Conservation (phyloP, 2,888 invertebrate species). For the Agriopis marginaria region DNA sequence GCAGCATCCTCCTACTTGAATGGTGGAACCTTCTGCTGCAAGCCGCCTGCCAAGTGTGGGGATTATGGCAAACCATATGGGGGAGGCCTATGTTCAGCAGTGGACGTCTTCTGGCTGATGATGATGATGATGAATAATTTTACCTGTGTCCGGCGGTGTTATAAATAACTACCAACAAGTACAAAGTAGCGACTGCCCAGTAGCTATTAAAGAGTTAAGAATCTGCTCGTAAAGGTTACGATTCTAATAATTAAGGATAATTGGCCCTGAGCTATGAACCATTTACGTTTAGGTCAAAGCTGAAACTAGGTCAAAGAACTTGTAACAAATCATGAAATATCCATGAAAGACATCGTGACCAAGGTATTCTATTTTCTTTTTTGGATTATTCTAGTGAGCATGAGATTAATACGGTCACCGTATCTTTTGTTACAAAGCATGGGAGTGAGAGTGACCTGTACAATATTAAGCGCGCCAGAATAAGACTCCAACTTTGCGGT, state of each 20-base stretch:
- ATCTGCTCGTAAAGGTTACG: constrained; percentile 15
- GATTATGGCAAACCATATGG: too few species aligned
- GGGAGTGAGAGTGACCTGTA: background rate
- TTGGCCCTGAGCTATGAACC: constrained; percentile 12
- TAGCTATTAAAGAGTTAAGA: constrained; percentile 13
- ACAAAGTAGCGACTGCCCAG: constrained; percentile 4
- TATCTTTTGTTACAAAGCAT: background rate
- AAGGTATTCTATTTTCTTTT: background rate
- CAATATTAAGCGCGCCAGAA: background rate
- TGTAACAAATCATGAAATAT: constrained; percentile 61
- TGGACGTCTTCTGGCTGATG: too few species aligned
- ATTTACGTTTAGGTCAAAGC: constrained; percentile 13
- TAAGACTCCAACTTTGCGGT: constrained; percentile 39
- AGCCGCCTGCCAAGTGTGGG: too few species aligned
- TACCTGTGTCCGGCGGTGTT: too few species aligned
- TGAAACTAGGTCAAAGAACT: constrained; percentile 24
- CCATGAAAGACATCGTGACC: constrained; percentile 65
- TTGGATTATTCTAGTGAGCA: background rate
- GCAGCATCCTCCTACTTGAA: too few species aligned
- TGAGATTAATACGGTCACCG: constrained; percentile 2
- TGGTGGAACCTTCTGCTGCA: too few species aligned
- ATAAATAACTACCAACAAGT: constrained; percentile 9
- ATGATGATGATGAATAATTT: too few species aligned
- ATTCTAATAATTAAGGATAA: constrained; percentile 9
- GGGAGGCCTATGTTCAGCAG: too few species aligned